phyloP scores from a whole-genome alignment of 2,888 invertebrate species.

The Calephelis perditalis region DNA sequence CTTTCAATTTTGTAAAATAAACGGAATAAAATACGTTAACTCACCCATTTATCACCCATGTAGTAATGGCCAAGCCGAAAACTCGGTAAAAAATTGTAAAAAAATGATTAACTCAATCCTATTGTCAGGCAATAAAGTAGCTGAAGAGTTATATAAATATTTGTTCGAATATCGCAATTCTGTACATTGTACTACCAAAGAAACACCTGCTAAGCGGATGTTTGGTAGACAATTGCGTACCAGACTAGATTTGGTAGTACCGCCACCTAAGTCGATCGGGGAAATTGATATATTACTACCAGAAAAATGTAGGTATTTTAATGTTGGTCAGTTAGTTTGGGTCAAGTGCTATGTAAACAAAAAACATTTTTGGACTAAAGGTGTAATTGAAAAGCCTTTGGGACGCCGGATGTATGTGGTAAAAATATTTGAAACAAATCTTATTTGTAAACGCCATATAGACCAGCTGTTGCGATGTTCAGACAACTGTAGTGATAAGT shows the following conservation, averaged over 20 bases:
- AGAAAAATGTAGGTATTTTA: not conserved
- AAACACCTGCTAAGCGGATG: conserved; percentile 10
- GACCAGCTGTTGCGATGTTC: not conserved
- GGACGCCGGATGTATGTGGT: not conserved
- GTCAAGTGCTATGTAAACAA: not conserved
- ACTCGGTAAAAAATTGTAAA: conserved; percentile 29
- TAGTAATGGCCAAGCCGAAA: conserved; percentile 3
- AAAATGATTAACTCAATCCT: conserved; percentile 26
- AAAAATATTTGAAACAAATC: not conserved
- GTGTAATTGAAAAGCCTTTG: not conserved
- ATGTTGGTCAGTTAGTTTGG: not conserved
- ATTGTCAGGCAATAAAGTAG: conserved; percentile 16
- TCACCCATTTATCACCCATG: conserved; percentile 26
- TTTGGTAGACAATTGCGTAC: conserved; percentile 4
- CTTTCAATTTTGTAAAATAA: conserved; percentile 21
- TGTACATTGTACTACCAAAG: conserved; percentile 11
- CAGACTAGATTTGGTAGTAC: not conserved
- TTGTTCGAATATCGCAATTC: conserved; percentile 27
- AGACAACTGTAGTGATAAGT: not conserved
- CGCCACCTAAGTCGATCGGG: no score
- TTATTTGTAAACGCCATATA: conserved; percentile 8
- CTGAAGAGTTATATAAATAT: conserved; percentile 19
- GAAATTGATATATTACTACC: no score
- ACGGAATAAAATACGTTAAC: conserved; percentile 27
- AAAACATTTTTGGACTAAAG: not conserved